These are phyloP conservation scores for Cyprinodon tularosa DNA, from an alignment of 2,113 vertebrate species.

Conservation along the genomic window DNA sequence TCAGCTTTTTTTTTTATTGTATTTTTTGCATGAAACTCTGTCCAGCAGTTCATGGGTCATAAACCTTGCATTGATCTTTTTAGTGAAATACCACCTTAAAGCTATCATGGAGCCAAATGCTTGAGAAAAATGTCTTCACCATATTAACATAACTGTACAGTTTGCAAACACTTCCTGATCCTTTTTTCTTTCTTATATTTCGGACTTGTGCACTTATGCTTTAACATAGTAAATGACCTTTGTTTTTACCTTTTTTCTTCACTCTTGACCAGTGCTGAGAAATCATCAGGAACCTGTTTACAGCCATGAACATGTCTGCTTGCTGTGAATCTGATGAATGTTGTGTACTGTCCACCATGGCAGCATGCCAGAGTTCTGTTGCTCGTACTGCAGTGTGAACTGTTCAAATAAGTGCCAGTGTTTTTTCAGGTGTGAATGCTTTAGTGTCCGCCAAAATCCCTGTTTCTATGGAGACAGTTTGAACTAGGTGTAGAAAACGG, in stretches of 20 bases:
- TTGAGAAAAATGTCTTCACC: no score
- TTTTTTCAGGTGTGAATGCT: constrained; percentile 86
- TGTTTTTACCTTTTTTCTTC: not conserved
- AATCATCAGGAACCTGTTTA: constrained; percentile 53
- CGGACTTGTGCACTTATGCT: not conserved
- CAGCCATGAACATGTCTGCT: constrained; percentile 61
- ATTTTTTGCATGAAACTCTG: no score
- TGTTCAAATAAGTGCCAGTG: constrained; percentile 75
- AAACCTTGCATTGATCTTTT: no score
- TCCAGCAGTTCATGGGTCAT: no score
- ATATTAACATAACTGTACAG: no score
- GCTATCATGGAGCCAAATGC: no score
- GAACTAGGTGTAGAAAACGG: constrained; percentile 63
- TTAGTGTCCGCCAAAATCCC: constrained; percentile 66
- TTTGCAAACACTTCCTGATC: no score
- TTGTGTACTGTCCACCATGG: constrained; percentile 69
- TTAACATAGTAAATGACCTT: not conserved
- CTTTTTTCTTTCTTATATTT: not conserved
- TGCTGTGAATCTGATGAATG: constrained; percentile 67
- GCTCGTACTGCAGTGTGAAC: constrained; percentile 74
- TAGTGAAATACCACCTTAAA: no score
- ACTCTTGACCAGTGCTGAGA: constrained; percentile 30
- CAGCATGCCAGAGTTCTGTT: constrained; percentile 63
- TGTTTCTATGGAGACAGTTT: constrained; percentile 75
- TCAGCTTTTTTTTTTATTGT: no score